Evolutionary conservation across 2,888 invertebrate genomes (phyloP), one percentile per base, ranked within the genome.

Genomic region (Cactoblastis cactorum): DNA sequence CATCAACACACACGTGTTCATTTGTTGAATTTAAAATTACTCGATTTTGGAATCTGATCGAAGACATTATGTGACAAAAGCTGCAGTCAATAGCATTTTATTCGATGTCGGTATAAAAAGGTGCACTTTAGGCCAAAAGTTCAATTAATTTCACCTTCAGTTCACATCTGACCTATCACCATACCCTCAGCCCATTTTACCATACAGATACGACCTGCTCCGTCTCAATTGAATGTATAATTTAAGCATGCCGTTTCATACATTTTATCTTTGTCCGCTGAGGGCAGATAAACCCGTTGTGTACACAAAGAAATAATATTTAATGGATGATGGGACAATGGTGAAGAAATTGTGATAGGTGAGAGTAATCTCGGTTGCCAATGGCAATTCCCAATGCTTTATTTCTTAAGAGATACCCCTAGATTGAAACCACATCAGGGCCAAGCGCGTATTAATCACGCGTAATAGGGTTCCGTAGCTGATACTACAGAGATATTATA

Each of bases 321-420:
- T 86, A 87, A 87, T 88, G 85, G 81, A 74, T 74, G 76, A 78
- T 76, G 74, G 71, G 74, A 87, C 86, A 88, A 88, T 83, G 64
- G 63, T 35, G 70, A 77, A 80, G 88, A 87, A 86, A 88, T 89
- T 85, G 83, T 88, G 84, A 88, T 88, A 86, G 88, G 88, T 81
- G 87, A 83, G 86, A 85, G 83, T 79, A 80, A 83, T 85, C 84
- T 88, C 74, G 71, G 71, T 70, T 77, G 69, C 71, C 67, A 77
- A 76, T 77, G 68, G 77, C n/a, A n/a, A n/a, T n/a, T 79, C 74
- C 77, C 71, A 77, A 74, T 73, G 76, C 75, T 79, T 79, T 83
- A 73, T 75, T 73, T 77, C 73, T 66, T 65, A 59, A 61, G 64
- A 74, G 67, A 75, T 70, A 71, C 70, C 74, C 71, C 74, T 69